These are phyloP conservation scores for Labeo catla DNA, from an alignment of 2,113 vertebrate genomes.

Conservation along the genomic window DNA sequence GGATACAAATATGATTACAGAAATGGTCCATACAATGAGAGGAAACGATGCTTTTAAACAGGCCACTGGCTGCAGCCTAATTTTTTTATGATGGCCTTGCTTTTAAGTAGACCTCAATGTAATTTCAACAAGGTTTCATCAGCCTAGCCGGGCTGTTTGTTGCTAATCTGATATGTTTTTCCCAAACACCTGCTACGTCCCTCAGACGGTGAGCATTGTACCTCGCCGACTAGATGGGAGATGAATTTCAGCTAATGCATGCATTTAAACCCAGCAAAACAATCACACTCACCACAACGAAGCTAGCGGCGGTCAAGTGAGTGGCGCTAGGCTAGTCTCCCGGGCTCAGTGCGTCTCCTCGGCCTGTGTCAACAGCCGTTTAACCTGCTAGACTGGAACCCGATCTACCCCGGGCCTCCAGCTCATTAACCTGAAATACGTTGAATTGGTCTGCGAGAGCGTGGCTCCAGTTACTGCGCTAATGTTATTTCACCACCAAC, in stretches of 20 bases:
- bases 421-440: constrained; percentile 72
- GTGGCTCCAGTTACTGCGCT: constrained; percentile 84
- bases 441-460: constrained; percentile 65
- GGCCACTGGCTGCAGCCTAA: constrained; percentile 17
- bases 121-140: constrained; percentile 50
- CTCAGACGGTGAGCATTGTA: constrained; percentile 1
- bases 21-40: not conserved
- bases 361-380: constrained; percentile 71
- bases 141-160: constrained; percentile 43
- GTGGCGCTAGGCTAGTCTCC: constrained; percentile 32
- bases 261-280: constrained; percentile 46
- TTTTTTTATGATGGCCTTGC: constrained; percentile 36
- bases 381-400: constrained; percentile 78
- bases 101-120: constrained; percentile 47
- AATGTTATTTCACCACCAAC: constrained; percentile 88
- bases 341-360: constrained; percentile 69
- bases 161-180: constrained; percentile 46
- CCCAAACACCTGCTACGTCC: constrained; percentile 32
- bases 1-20: constrained; percentile 21
- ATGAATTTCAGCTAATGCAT: constrained; percentile 46
- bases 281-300: constrained; percentile 15
- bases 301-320: not conserved
- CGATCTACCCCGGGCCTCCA: constrained; percentile 72
- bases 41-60: constrained; percentile 38
- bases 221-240: constrained; percentile 16